Conservation (phyloP, 2,113 vertebrate genomes). For the Xenopus borealis region DNA sequence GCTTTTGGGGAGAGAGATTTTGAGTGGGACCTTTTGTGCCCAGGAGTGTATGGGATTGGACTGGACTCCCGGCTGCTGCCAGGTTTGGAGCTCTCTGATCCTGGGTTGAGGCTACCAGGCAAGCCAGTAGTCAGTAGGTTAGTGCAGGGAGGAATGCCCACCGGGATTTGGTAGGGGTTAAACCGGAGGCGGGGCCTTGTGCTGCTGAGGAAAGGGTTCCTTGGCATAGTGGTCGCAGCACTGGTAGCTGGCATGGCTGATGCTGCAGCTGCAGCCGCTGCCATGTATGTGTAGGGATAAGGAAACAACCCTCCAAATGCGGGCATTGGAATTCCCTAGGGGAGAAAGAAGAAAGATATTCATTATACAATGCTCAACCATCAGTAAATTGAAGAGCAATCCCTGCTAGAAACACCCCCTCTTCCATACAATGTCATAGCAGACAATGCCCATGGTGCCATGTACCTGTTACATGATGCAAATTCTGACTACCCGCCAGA, state of each 20-base stretch:
- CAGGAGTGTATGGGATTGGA: slow-evolving; percentile 79
- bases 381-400: too few species aligned
- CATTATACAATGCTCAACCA: not conserved
- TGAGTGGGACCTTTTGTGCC: slow-evolving; percentile 73
- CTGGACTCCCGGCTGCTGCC: slow-evolving; percentile 83
- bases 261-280: slow-evolving; percentile 85
- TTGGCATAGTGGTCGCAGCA: slow-evolving; percentile 74
- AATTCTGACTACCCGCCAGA: too few species aligned
- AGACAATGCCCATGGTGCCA: too few species aligned
- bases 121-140: slow-evolving; percentile 81
- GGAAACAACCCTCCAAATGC: slow-evolving; percentile 95
- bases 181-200: slow-evolving; percentile 89
- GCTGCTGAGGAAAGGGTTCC: slow-evolving; percentile 87
- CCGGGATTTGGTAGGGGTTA: slow-evolving; percentile 93
- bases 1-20: slow-evolving; percentile 75
- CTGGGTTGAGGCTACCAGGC: slow-evolving; percentile 65
- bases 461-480: too few species aligned
- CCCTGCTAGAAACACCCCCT: too few species aligned
- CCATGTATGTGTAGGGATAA: slow-evolving; percentile 98
- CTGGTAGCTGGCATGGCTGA: slow-evolving; percentile 83
- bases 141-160: slow-evolving; percentile 84
- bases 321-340: slow-evolving; percentile 95
- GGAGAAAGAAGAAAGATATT: slow-evolving; percentile 39
- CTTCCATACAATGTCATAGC: too few species aligned
- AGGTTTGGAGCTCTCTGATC: slow-evolving; percentile 80